phyloP scores from a whole-genome alignment of 2,888 invertebrate genomes.

The Drosophila crucigera region DNA sequence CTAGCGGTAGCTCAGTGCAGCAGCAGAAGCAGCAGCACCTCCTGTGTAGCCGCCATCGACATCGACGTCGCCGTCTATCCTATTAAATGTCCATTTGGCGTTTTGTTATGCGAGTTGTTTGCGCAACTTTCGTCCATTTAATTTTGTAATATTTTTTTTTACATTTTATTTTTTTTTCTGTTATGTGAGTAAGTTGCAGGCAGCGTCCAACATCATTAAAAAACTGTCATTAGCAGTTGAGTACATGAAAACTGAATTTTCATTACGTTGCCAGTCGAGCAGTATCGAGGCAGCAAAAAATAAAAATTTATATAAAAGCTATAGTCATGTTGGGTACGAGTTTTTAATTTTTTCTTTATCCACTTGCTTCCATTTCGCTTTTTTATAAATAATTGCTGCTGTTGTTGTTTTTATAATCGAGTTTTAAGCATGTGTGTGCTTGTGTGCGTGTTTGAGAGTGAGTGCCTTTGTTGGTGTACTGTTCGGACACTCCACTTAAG shows the following conservation, averaged over 20 bases:
- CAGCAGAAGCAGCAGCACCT: constrained; percentile 22
- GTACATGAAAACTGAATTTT: constrained; percentile 80
- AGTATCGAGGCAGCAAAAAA: constrained; percentile 20
- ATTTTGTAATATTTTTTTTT: constrained; percentile 59
- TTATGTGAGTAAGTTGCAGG: constrained; percentile 27
- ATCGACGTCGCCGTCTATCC: constrained; percentile 68
- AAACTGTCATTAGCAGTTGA: constrained; percentile 81
- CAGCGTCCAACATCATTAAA: constrained; percentile 76
- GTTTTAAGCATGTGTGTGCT: constrained; percentile 56
- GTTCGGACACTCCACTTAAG: constrained; percentile 56
- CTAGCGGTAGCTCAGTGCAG: not conserved
- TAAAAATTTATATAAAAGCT: constrained; percentile 47
- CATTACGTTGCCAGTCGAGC: constrained; percentile 62
- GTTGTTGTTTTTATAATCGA: constrained; percentile 67
- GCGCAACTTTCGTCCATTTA: constrained; percentile 76
- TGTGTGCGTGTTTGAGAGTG: constrained; percentile 8
- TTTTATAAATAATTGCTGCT: constrained; percentile 58
- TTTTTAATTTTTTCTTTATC: constrained; percentile 34
- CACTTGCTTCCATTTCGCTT: constrained; percentile 40
- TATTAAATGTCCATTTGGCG: constrained; percentile 78
- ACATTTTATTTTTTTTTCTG: constrained; percentile 11
- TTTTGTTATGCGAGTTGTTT: constrained; percentile 75
- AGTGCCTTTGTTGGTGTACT: constrained; percentile 7
- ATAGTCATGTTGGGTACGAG: constrained; percentile 54
- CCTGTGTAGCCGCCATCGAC: constrained; percentile 13